phyloP scores from a whole-genome alignment of 2,888 invertebrate genomes.

The Criorhina ranunculi region DNA sequence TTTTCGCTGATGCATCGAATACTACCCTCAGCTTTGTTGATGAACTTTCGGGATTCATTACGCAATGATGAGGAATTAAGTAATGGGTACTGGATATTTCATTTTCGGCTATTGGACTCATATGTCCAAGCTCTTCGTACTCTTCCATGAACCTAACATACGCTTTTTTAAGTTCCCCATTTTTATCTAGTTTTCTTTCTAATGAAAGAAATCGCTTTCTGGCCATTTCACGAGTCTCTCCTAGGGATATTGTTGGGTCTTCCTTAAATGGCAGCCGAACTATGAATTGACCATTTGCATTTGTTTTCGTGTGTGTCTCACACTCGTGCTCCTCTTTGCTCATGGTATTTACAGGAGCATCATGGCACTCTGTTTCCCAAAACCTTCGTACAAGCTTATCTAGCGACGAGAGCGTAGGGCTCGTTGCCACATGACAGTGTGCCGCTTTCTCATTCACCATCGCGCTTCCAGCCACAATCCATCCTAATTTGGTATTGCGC shows the following conservation, averaged over 20 bases:
- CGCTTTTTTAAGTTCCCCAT: background rate
- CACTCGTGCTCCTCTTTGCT: too few relatives aligned
- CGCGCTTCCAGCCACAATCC: slow-evolving; percentile 58
- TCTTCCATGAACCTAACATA: slow-evolving; percentile 21
- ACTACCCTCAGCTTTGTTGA: too few relatives aligned
- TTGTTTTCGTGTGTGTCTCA: too few relatives aligned
- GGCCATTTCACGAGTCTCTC: background rate
- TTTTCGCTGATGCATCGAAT: too few relatives aligned
- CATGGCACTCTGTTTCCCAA: background rate
- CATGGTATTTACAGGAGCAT: too few relatives aligned
- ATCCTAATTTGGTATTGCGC: slow-evolving; percentile 68
- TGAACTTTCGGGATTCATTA: too few relatives aligned
- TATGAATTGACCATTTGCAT: background rate
- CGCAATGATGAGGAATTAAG: too few relatives aligned
- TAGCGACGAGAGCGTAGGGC: background rate
- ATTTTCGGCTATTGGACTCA: background rate
- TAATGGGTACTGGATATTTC: too few relatives aligned
- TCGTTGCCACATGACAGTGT: slow-evolving; percentile 2
- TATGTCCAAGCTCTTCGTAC: slow-evolving; percentile 8
- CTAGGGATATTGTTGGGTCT: background rate
- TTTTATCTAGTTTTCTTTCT: slow-evolving; percentile 8
- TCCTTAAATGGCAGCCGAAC: background rate
- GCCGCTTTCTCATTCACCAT: too few relatives aligned
- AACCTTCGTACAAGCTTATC: slow-evolving; percentile 12
- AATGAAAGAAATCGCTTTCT: background rate